Conservation (phyloP, 2,888 invertebrate species). For the Lasioglossum vierecki region DNA sequence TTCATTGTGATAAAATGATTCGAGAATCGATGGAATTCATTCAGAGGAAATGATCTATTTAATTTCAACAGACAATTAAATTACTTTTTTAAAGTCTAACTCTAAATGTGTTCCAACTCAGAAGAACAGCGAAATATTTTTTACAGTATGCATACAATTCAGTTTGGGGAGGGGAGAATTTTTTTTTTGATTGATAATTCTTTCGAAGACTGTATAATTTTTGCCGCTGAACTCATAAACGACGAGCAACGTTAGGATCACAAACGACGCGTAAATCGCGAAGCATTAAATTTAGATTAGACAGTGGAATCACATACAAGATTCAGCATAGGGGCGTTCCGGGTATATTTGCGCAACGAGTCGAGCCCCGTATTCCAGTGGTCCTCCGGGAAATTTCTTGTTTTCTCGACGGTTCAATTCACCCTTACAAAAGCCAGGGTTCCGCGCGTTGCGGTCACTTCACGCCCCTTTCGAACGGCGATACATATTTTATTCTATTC, state of each 20-base stretch:
- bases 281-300: slow-evolving; percentile 49
- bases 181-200: background rate
- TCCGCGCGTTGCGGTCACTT: slow-evolving; percentile 40
- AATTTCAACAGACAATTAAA: background rate
- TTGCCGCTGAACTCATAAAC: background rate
- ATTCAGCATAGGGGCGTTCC: slow-evolving; percentile 56
- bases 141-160: background rate
- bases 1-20: background rate
- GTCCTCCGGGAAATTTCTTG: slow-evolving; percentile 68
- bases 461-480: slow-evolving; percentile 36
- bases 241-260: background rate
- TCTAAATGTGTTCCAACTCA: background rate
- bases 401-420: slow-evolving; percentile 60
- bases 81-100: background rate
- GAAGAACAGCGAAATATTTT: background rate
- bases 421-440: slow-evolving; percentile 15
- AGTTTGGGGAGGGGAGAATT: background rate
- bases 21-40: background rate
- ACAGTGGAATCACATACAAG: slow-evolving; percentile 54
- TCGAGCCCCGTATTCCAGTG: slow-evolving; percentile 51
- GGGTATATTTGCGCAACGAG: slow-evolving; percentile 52
- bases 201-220: background rate
- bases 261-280: slow-evolving; percentile 28
- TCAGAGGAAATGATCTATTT: background rate
- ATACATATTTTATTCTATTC: slow-evolving; percentile 65